Base-by-base conservation (phyloP, 2,888 invertebrate genomes). In the Meganola albula region DNA sequence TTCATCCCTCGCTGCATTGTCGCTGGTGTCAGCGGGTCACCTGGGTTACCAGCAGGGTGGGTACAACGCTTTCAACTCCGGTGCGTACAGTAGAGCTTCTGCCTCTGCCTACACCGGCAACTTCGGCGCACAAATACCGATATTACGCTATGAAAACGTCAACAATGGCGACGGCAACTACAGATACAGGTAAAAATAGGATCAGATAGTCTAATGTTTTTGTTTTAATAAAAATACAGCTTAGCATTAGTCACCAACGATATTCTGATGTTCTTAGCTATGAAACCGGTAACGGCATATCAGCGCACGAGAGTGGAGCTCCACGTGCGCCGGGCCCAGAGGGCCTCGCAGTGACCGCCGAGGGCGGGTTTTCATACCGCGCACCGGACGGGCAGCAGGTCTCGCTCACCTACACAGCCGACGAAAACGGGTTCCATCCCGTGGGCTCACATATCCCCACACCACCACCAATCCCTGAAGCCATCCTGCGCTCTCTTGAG, bases 361-460 rank as follows among this genome's bases (percentile, higher is more conserved):
- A 90, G 44, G 91, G 91, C 12, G 89, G 84, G 32, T 90, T 83
- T 74, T 88, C 89, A 2, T 91, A 90, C 70, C 88, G 88, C 20
- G 88, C 90, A 1, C 91, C 91, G 1, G 90, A 91, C 52, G 90
- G 90, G 25, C 86, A 87, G 46, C 75, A 87, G 44, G 82, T 90
- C 50, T 86, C 88, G 20, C 68, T 91, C 31, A 78, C 87, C 8
- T 91, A 91, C 73, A 82, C 88, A 26, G 91, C 91, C 21, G 91
- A 91, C 54, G 91, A 91, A 64, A 90, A 90, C 57, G 91, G 91
- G 35, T 90, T 90, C 77, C 89, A 89, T 54, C 89, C 90, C 24
- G 75, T 63, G 41, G 88, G 88, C 31, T 84, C 84, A 1, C 89
- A 89, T 56, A 67, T 89, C 11, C 89, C 89, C 23, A 88, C 88